Percentiles rank a stretch among this genome's conserved stretches.
Evolutionary conservation across 2,888 invertebrate species (phyloP).

Genomic region (Hydroisotoma schaefferi): DNA sequence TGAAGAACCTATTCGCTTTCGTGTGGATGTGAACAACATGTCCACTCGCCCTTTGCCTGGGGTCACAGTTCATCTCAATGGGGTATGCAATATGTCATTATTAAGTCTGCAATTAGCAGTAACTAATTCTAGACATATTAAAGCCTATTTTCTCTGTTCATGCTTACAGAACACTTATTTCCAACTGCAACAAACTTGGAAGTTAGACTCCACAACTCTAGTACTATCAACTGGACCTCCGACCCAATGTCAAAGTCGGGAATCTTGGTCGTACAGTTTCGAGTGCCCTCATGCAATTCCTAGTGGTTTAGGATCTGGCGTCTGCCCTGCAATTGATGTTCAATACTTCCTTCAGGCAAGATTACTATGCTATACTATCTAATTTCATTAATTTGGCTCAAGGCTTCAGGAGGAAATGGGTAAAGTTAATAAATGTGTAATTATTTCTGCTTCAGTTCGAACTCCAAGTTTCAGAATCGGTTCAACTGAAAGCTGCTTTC

Average conservation of each 20-base stretch:
- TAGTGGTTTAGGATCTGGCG: constrained; percentile 16
- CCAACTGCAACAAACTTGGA: constrained; percentile 14
- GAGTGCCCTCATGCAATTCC: constrained; percentile 17
- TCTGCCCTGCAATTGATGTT: constrained; percentile 20
- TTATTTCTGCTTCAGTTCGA: constrained; percentile 10
- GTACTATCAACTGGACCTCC: constrained; percentile 16
- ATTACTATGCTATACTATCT: neutral
- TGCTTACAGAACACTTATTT: constrained; percentile 16
- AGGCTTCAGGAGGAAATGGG: too few relatives aligned
- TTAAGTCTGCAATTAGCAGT: neutral
- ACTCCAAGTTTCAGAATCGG: constrained; percentile 19
- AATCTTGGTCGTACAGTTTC: constrained; percentile 21
- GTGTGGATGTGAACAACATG: constrained; percentile 22
- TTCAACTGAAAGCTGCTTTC: constrained; percentile 16
- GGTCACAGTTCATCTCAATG: constrained; percentile 18
- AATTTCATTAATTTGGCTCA: neutral
- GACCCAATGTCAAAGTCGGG: constrained; percentile 15
- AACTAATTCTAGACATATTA: too few relatives aligned
- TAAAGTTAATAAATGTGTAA: neutral
- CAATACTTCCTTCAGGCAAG: constrained; percentile 14
- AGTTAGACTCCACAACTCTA: constrained; percentile 19
- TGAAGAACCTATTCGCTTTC: constrained; percentile 13
- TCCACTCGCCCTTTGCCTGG: constrained; percentile 16
- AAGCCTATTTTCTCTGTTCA: too few relatives aligned
- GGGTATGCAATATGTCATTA: neutral